Conservation (phyloP, 2,113 vertebrate species). For the Emydura subglobosa region DNA sequence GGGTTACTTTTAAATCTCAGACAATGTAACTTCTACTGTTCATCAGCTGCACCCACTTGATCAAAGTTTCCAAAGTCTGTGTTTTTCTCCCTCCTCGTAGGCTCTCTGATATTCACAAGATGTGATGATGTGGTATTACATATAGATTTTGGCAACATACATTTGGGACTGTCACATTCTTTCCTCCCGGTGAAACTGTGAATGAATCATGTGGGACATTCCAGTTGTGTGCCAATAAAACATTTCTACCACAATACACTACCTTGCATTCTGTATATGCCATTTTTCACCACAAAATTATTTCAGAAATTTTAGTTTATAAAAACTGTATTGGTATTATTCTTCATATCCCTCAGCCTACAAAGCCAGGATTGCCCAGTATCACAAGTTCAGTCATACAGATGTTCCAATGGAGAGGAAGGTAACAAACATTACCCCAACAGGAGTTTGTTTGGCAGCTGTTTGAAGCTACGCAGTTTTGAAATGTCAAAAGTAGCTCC, state of each 20-base stretch:
- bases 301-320: neutral
- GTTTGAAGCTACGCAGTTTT: neutral
- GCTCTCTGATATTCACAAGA: neutral
- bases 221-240: neutral
- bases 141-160: neutral
- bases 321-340: neutral
- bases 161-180: neutral
- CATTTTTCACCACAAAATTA: neutral
- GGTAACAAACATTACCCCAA: neutral
- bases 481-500: neutral
- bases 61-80: neutral
- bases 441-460: neutral
- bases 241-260: neutral
- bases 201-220: neutral
- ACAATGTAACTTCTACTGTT: neutral
- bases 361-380: neutral
- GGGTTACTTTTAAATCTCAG: neutral
- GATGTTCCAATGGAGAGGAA: neutral
- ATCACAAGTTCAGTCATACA: neutral
- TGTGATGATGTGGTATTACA: neutral
- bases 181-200: neutral
- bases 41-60: neutral
- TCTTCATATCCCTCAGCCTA: neutral
- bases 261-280: neutral
- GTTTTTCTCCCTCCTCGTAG: neutral